Conservation (phyloP, 1,140 invertebrate genomes). For the Monomorium pharaonis region DNA sequence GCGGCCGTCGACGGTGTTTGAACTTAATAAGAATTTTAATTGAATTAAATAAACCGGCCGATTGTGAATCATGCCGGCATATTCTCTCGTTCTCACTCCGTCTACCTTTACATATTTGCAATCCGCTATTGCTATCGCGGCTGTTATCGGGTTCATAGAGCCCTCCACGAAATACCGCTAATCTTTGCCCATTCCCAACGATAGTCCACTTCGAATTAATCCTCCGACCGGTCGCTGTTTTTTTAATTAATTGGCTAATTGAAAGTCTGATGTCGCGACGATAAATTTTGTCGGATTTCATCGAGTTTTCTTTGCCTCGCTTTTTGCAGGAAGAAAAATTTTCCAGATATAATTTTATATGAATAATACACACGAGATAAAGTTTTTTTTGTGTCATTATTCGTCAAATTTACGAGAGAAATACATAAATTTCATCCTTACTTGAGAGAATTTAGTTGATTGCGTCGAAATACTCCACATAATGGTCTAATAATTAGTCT, state of each 20-base stretch:
- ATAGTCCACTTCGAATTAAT: conserved; percentile 37
- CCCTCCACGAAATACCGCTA: conserved; percentile 48
- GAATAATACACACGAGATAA: neutral
- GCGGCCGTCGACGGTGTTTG: conserved; percentile 43
- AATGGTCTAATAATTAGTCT: conserved; percentile 18
- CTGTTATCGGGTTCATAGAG: conserved; percentile 51
- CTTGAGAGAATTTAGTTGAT: neutral
- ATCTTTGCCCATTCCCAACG: conserved; percentile 33
- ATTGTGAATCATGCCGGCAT: conserved; percentile 39
- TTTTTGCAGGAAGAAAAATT: neutral
- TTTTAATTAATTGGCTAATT: conserved; percentile 57
- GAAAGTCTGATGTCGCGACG: conserved; percentile 14
- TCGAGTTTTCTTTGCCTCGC: neutral
- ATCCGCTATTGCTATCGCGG: conserved; percentile 27
- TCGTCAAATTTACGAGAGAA: neutral
- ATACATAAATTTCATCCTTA: neutral
- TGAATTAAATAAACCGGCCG: conserved; percentile 64
- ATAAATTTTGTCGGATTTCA: conserved; percentile 1
- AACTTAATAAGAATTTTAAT: conserved; percentile 70
- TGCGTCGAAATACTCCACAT: neutral
- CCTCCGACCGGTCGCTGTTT: conserved; percentile 21
- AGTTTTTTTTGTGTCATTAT: neutral
- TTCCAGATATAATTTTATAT: neutral
- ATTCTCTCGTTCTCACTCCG: neutral
- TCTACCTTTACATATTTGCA: conserved; percentile 41